Conservation (phyloP, 2,113 vertebrate genomes). For the Ceuthmochares aereus region DNA sequence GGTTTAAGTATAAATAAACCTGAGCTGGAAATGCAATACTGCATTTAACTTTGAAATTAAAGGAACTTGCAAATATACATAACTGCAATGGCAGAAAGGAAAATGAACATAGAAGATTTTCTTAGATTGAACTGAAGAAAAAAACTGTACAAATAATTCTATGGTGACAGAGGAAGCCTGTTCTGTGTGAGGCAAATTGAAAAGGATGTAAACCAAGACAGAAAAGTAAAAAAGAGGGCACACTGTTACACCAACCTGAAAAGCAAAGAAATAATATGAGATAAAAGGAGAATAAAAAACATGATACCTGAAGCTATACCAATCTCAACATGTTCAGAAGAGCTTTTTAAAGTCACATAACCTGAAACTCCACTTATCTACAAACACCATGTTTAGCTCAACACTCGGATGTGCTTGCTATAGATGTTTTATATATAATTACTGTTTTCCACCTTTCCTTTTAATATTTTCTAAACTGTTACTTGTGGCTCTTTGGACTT, state of each 20-base stretch:
- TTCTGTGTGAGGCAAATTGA: background rate
- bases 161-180: background rate
- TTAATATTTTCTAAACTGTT: background rate
- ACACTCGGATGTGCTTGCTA: background rate
- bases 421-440: background rate
- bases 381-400: background rate
- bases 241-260: background rate
- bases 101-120: background rate
- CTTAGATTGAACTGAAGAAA: background rate
- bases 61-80: background rate
- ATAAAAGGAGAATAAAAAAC: background rate
- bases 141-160: background rate
- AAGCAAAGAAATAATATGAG: background rate
- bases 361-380: background rate
- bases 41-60: background rate
- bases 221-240: background rate
- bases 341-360: background rate
- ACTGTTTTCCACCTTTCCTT: background rate
- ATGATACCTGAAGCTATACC: background rate
- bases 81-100: background rate
- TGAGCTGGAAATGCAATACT: background rate
- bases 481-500: accelerated
- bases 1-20: background rate
- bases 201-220: background rate
- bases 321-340: background rate